Conservation (phyloP, 2,888 invertebrate genomes). For the Lysandra coridon region DNA sequence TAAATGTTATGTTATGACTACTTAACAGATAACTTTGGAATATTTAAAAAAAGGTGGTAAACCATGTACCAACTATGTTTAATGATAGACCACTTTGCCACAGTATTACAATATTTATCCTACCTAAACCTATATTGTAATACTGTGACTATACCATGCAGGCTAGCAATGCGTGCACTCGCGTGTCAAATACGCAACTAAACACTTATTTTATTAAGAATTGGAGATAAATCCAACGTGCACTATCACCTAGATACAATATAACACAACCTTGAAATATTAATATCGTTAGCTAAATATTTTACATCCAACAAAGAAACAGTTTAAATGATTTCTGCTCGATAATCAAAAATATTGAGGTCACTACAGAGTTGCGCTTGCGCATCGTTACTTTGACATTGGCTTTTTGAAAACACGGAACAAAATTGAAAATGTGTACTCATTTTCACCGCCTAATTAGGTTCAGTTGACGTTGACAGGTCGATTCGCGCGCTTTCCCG, state of each 20-base stretch:
- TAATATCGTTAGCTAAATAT: slow-evolving; percentile 13
- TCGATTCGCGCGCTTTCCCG: slow-evolving; percentile 54
- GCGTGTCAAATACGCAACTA: too few relatives aligned
- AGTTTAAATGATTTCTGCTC: slow-evolving; percentile 19
- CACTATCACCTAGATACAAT: slow-evolving; percentile 7
- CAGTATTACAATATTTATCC: too few relatives aligned
- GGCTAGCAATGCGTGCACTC: too few relatives aligned
- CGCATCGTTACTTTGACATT: slow-evolving; percentile 45
- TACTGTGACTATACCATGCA: too few relatives aligned
- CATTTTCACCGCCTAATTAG: slow-evolving; percentile 42
- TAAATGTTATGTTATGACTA: too few relatives aligned
- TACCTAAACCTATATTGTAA: too few relatives aligned
- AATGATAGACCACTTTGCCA: too few relatives aligned
- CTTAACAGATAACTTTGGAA: too few relatives aligned
- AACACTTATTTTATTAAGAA: neutral
- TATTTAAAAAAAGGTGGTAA: too few relatives aligned
- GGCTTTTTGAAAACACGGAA: slow-evolving; percentile 44
- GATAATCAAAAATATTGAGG: slow-evolving; percentile 51
- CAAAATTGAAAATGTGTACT: slow-evolving; percentile 39
- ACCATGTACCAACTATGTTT: too few relatives aligned
- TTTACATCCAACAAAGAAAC: slow-evolving; percentile 5
- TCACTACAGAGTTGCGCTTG: slow-evolving; percentile 40
- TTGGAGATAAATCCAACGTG: neutral
- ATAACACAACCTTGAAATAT: slow-evolving; percentile 23
- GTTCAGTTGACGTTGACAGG: slow-evolving; percentile 46